A percentile compares a stretch with the other conserved stretches of the same genome.
Evolutionary conservation across 2,797 vertebrate genomes (phyloP).

Genomic region (Yasuhikotakia modesta): DNA sequence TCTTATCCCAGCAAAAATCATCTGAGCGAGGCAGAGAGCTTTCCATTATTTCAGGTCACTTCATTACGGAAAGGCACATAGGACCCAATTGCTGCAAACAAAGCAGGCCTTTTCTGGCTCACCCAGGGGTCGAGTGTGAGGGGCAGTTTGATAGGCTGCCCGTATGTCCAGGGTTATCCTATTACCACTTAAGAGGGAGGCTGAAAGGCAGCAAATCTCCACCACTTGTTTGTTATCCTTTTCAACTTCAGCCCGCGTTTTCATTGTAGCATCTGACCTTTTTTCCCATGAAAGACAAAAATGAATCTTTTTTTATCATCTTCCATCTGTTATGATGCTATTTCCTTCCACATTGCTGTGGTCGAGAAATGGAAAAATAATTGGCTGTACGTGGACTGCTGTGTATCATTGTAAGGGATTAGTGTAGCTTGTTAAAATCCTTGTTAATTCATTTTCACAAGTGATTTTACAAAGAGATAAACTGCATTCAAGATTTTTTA

Average conservation of each 20-base stretch:
- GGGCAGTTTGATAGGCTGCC: slow-evolving; percentile 98
- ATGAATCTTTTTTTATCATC: slow-evolving; percentile 81
- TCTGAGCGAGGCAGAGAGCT: slow-evolving; percentile 93
- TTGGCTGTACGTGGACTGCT: no score
- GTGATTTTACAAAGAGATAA: no score
- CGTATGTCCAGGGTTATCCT: slow-evolving; percentile 97
- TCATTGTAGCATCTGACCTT: slow-evolving; percentile 82
- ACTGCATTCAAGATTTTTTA: no score
- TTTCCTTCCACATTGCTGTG: no score
- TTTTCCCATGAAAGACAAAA: slow-evolving; percentile 84
- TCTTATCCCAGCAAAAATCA: slow-evolving; percentile 99
- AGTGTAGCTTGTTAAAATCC: no score
- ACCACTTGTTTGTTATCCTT: slow-evolving; percentile 90
- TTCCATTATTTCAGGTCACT: slow-evolving; percentile 99
- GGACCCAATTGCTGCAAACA: slow-evolving; percentile 95
- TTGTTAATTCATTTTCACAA: no score
- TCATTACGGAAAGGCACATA: slow-evolving; percentile 95
- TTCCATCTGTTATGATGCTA: no score
- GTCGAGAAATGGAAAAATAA: no score
- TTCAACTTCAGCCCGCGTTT: slow-evolving; percentile 73
- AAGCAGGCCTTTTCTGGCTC: slow-evolving; percentile 92
- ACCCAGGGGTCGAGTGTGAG: slow-evolving; percentile 98
- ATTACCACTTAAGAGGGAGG: slow-evolving; percentile 99
- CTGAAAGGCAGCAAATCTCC: slow-evolving; percentile 98
- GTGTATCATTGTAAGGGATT: no score